phyloP scores from a whole-genome alignment of 2,888 invertebrate genomes.

The Alsophila aescularia region DNA sequence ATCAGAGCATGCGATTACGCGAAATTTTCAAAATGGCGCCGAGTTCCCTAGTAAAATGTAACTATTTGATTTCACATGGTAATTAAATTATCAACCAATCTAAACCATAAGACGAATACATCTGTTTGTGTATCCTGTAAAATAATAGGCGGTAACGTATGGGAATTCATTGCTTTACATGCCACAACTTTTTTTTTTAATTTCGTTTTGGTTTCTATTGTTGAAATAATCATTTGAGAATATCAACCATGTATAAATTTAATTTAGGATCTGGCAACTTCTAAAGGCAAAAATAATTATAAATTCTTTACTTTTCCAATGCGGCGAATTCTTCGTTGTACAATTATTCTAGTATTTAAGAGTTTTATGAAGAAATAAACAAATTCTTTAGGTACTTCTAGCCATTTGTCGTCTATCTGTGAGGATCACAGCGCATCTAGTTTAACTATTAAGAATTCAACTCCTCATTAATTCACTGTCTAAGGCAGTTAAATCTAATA shows the following conservation, averaged over 20 bases:
- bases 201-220: no score
- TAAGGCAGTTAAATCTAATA: constrained; percentile 14
- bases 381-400: no score
- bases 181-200: no score
- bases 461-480: constrained; percentile 3
- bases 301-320: no score
- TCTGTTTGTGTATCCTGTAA: constrained; percentile 19
- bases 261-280: no score
- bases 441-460: not conserved
- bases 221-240: no score
- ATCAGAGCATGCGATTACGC: no score
- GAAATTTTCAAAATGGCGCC: no score
- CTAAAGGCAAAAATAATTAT: no score
- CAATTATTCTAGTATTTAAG: not conserved
- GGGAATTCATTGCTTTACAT: constrained; percentile 28
- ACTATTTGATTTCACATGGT: constrained; percentile 4
- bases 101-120: constrained; percentile 18
- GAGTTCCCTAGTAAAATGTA: constrained; percentile 14
- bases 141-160: constrained; percentile 35
- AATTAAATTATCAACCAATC: constrained; percentile 14
- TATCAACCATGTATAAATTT: no score
- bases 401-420: constrained; percentile 1
- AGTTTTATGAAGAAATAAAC: not conserved
- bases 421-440: not conserved
- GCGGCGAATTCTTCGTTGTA: not conserved